These are phyloP conservation scores for Dendronephthya gigantea DNA, from an alignment of 64 coral and sea anemone species.

Conservation along the genomic window DNA sequence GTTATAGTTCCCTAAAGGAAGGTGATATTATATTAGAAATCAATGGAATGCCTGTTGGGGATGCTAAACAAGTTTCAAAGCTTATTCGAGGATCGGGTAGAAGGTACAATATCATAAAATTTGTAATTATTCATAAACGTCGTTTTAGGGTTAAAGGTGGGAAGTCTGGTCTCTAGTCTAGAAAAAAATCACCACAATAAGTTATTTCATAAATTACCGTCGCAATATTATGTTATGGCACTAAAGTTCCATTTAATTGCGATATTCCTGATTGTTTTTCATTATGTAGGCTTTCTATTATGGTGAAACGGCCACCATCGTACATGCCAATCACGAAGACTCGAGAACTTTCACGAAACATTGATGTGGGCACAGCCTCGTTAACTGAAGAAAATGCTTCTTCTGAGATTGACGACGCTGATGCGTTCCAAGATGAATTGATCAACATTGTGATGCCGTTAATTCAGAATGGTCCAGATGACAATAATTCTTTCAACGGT, in stretches of 20 bases:
- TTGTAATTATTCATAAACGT: neutral
- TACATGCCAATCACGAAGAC: neutral
- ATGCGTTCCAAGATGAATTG: slow-evolving; percentile 79
- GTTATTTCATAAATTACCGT: no score
- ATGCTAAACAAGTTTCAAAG: slow-evolving; percentile 81
- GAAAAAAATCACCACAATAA: neutral
- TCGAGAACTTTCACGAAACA: neutral
- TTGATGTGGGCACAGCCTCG: slow-evolving; percentile 1
- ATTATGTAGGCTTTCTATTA: neutral
- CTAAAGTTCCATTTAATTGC: neutral
- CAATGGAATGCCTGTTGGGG: slow-evolving; percentile 78
- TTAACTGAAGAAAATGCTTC: slow-evolving; percentile 60
- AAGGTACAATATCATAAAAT: neutral
- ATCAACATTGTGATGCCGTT: slow-evolving; percentile 78
- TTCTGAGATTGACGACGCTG: slow-evolving; percentile 44
- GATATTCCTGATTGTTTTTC: neutral
- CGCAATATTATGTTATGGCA: no score
- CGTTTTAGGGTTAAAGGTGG: neutral
- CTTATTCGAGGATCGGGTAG: slow-evolving; percentile 52
- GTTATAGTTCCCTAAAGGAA: slow-evolving; percentile 47
- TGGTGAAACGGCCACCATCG: slow-evolving; percentile 10
- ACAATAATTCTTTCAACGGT: neutral
- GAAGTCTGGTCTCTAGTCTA: neutral
- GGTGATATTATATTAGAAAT: slow-evolving; percentile 67
- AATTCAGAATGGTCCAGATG: slow-evolving; percentile 40